Conservation (phyloP, 2,888 invertebrate species). For the Harpalus rufipes region DNA sequence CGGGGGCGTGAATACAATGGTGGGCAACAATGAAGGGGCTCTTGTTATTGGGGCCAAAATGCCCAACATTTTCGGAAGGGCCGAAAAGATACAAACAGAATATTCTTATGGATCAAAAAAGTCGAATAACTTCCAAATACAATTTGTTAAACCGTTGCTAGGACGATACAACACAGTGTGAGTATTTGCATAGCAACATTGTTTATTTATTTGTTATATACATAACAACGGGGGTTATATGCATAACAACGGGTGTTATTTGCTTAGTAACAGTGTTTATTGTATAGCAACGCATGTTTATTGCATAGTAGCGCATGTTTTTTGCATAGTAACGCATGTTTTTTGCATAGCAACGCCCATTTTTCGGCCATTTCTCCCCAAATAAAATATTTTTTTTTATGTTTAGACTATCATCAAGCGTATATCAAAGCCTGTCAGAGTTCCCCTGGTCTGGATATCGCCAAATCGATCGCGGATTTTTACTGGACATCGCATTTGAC, state of each 20-base stretch:
- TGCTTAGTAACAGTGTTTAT: background rate
- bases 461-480: constrained; percentile 87
- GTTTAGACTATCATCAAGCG: constrained; percentile 83
- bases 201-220: background rate
- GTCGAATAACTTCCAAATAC: constrained; percentile 88
- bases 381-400: too few species aligned
- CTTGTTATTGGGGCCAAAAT: constrained; percentile 86
- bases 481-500: constrained; percentile 87
- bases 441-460: constrained; percentile 91
- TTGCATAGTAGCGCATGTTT: background rate
- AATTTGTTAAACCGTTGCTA: constrained; percentile 91
- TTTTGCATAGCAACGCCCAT: background rate
- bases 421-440: constrained; percentile 88
- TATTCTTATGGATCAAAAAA: constrained; percentile 92
- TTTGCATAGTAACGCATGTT: background rate
- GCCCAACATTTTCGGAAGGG: constrained; percentile 93
- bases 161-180: constrained; percentile 83
- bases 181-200: constrained; percentile 73
- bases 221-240: background rate
- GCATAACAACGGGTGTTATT: background rate
- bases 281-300: background rate
- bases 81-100: constrained; percentile 89
- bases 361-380: constrained; percentile 68
- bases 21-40: constrained; percentile 95
- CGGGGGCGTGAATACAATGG: constrained; percentile 91